A percentile compares a stretch with the other conserved stretches of the same genome.
phyloP scores from a whole-genome alignment of 2,113 vertebrate species.

The Danionella cerebrum region DNA sequence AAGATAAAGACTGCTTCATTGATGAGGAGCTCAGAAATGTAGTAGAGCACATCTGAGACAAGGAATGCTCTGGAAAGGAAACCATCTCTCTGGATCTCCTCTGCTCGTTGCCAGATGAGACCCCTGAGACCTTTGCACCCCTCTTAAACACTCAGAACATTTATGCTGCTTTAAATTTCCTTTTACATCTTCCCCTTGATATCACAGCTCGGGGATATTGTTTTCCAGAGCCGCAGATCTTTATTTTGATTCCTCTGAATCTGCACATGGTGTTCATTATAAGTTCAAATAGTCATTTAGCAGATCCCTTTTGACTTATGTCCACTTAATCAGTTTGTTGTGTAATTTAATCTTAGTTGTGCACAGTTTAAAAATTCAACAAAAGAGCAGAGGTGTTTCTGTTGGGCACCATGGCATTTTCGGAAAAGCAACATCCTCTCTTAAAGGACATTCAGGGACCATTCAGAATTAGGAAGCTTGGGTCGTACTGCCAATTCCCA shows the following conservation, averaged over 20 bases:
- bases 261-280: constrained; percentile 49
- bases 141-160: constrained; percentile 61
- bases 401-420: background rate
- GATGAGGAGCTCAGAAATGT: constrained; percentile 20
- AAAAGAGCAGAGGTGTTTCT: constrained; percentile 24
- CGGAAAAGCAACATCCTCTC: constrained; percentile 67
- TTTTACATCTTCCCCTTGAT: constrained; percentile 53
- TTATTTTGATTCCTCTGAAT: constrained; percentile 49
- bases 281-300: constrained; percentile 41
- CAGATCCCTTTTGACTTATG: constrained; percentile 26
- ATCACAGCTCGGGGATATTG: constrained; percentile 47
- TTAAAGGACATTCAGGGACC: constrained; percentile 69
- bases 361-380: constrained; percentile 16
- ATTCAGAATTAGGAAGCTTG: constrained; percentile 72
- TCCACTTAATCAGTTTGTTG: constrained; percentile 18
- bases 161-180: constrained; percentile 58
- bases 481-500: constrained; percentile 87
- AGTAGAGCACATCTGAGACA: constrained; percentile 4
- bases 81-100: constrained; percentile 58
- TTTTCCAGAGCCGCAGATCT: constrained; percentile 50
- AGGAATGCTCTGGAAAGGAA: constrained; percentile 45
- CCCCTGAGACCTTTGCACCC: constrained; percentile 47
- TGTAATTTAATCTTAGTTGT: constrained; percentile 42
- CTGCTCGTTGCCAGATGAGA: constrained; percentile 44
- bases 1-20: constrained; percentile 21